Evolutionary conservation across 2,888 invertebrate species (phyloP).

Genomic region (Drosophila anomalata): DNA sequence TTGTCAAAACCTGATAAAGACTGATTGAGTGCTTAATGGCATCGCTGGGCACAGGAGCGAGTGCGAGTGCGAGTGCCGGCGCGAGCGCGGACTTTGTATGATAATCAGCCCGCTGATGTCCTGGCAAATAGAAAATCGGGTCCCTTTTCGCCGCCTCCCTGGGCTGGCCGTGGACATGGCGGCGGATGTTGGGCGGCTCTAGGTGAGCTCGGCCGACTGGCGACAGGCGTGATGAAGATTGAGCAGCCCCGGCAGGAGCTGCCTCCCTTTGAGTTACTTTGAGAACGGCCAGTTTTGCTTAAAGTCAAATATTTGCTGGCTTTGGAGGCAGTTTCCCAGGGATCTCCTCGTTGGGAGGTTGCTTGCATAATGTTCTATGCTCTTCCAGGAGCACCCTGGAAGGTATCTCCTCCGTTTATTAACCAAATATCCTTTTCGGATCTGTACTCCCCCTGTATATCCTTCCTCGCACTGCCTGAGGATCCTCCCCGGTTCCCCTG

Average conservation of each 20-base stretch:
- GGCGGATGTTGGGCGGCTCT: conserved; percentile 1
- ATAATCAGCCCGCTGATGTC: conserved; percentile 64
- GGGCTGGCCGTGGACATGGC: neutral
- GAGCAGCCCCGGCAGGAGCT: conserved; percentile 45
- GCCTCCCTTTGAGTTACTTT: conserved; percentile 57
- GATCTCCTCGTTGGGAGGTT: neutral
- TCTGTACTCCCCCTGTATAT: neutral
- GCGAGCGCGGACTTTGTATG: conserved; percentile 52
- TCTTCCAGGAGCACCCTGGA: too few relatives aligned
- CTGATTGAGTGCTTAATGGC: conserved; percentile 80
- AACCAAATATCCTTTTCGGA: neutral
- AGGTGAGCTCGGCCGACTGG: conserved; percentile 35
- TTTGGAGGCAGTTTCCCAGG: conserved; percentile 18
- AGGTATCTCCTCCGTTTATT: too few relatives aligned
- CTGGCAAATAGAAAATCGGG: conserved; percentile 52
- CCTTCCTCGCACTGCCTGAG: neutral
- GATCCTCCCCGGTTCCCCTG: neutral
- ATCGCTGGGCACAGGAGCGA: conserved; percentile 50
- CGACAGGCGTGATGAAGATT: conserved; percentile 67
- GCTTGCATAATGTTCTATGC: too few relatives aligned
- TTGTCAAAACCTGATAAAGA: conserved; percentile 80
- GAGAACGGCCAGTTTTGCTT: conserved; percentile 49
- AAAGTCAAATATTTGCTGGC: conserved; percentile 67
- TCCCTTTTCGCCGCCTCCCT: conserved; percentile 4
- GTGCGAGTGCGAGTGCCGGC: neutral